Evolutionary conservation across 2,888 invertebrate species (phyloP).

Genomic region (Cotesia congregata): DNA sequence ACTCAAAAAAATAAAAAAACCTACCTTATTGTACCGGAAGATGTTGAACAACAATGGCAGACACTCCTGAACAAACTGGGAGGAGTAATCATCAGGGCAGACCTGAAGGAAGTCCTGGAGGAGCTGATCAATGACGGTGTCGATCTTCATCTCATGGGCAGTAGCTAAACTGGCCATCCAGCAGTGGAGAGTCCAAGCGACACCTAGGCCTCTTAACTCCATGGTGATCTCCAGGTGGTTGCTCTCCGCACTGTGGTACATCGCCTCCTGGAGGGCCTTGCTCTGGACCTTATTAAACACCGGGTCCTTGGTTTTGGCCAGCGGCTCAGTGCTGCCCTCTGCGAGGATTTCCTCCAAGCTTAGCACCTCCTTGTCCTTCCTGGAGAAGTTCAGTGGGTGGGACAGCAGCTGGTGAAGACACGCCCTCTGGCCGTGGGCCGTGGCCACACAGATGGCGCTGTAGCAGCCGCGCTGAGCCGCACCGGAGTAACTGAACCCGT

Average conservation of each 20-base stretch:
- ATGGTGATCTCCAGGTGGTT: constrained; percentile 93
- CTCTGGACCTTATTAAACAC: constrained; percentile 84
- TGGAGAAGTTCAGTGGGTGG: constrained; percentile 77
- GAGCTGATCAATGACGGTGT: constrained; percentile 89
- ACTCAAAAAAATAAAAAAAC: not conserved
- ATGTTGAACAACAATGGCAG: constrained; percentile 91
- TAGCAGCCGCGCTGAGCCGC: constrained; percentile 90
- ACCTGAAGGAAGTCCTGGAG: constrained; percentile 92
- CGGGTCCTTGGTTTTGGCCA: constrained; percentile 62
- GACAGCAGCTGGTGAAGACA: constrained; percentile 84
- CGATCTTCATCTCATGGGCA: constrained; percentile 86
- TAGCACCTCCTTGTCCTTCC: constrained; percentile 79
- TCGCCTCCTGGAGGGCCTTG: constrained; percentile 89
- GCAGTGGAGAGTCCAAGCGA: constrained; percentile 92
- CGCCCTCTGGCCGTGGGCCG: constrained; percentile 87
- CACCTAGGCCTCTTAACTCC: constrained; percentile 87
- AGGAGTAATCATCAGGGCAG: constrained; percentile 90
- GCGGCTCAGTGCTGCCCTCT: constrained; percentile 76
- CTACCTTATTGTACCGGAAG: constrained; percentile 89
- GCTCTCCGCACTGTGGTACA: constrained; percentile 95
- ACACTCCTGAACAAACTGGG: constrained; percentile 91
- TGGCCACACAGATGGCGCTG: constrained; percentile 90
- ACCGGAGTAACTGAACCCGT: constrained; percentile 87
- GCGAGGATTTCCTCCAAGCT: constrained; percentile 92
- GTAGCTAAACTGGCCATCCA: constrained; percentile 93